Percentiles rank a stretch among this genome's conserved stretches.
These are phyloP conservation scores for Opisthocomus hoazin DNA, from an alignment of 2,113 vertebrate genomes.

Conservation along the genomic window DNA sequence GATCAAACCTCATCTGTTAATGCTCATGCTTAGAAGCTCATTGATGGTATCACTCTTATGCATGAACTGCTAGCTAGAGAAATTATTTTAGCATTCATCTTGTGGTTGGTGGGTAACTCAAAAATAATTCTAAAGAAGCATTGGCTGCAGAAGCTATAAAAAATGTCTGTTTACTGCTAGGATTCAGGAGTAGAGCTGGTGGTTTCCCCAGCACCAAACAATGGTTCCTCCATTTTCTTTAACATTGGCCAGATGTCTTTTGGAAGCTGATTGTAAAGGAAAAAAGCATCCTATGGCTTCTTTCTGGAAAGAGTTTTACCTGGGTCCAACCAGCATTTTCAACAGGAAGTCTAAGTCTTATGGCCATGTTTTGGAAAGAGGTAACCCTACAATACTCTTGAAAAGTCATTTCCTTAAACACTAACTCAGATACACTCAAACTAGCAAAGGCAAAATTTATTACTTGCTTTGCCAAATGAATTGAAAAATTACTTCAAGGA, in stretches of 20 bases:
- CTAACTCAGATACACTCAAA: neutral
- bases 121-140: neutral
- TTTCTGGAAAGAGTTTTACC: neutral
- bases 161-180: neutral
- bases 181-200: neutral
- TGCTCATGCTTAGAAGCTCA: neutral
- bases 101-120: neutral
- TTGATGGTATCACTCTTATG: neutral
- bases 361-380: neutral
- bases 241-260: neutral
- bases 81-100: neutral
- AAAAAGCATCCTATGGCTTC: neutral
- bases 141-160: neutral
- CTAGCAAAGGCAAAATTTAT: neutral
- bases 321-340: neutral
- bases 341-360: neutral
- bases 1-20: neutral
- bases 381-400: neutral
- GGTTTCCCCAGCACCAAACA: neutral
- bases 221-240: neutral
- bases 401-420: slow-evolving; percentile 1
- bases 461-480: neutral
- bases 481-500: neutral
- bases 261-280: neutral
- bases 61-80: neutral